Base-by-base conservation (phyloP, 2,797 vertebrate species). In the Phrynocephalus guinanensis region DNA sequence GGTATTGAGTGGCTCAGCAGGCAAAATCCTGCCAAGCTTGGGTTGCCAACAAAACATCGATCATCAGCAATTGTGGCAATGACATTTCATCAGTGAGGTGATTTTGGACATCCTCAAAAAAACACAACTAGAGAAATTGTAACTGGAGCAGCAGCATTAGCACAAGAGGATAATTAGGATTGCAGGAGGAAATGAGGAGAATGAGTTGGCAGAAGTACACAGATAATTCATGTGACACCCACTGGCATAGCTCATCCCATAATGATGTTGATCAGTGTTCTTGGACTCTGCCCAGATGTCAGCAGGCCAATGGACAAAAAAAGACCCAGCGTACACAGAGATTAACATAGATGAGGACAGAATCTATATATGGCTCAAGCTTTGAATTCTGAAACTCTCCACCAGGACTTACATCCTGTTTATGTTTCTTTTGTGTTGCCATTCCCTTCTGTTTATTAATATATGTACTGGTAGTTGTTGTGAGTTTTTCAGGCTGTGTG, bases 21-120 rank as follows among this genome's bases (percentile, higher is more conserved):
- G 6, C 0, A 13, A 77, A 82, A 50, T 30, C 28, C 86, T 88
- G 50, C 89, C 83, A 80, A 8, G 2, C 52, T 71, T 88, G 60
- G 2, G 78, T 75, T 75, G 13, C 60, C 22, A 83, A n/a, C 88
- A 83, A 76, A 79, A 71, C 0, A 0, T 11, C 6, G 6, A 28
- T 90, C 77, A 87, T 90, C 26, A 26, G 44, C 79, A 48, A 83
- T 0, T 0, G 18, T 26, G 15, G n/a, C 0, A 75, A 75, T 76
- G 89, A 78, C 11, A 83, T 3, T 73, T 92, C 48, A 50, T 79
- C 83, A 82, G 2, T 10, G 1, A 60, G 38, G 1, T 68, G 44
- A 83, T 85, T 93, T 82, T 15, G 50, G 67, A 73, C 67, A 38
- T 56, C 79, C 82, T 84, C 30, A 63, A 83, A 86, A 86, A 88